These are phyloP conservation scores for Parelbella ahira DNA, from an alignment of 2,888 invertebrate genomes.

Conservation along the genomic window DNA sequence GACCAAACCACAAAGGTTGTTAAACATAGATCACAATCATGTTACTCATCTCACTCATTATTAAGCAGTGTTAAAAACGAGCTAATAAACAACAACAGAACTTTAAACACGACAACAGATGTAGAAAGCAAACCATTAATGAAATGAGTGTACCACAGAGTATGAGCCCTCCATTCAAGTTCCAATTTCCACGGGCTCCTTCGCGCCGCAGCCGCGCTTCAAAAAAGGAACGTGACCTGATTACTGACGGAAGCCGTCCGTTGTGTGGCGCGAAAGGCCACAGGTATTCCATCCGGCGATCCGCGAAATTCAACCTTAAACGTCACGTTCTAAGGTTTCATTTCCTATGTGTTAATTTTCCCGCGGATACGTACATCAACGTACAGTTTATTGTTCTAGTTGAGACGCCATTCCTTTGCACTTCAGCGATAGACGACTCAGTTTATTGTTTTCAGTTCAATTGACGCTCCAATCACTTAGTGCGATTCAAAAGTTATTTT, in stretches of 20 bases:
- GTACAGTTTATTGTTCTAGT: conserved; percentile 57
- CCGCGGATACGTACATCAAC: conserved; percentile 42
- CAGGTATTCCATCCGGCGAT: conserved; percentile 38
- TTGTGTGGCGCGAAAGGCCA: conserved; percentile 55
- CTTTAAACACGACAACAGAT: conserved; percentile 6
- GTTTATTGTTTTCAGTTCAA: conserved; percentile 37
- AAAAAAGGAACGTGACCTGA: conserved; percentile 78
- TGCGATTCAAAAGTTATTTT: conserved; percentile 9
- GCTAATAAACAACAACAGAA: conserved; percentile 14
- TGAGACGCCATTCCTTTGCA: conserved; percentile 51
- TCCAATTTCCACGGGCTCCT: conserved; percentile 38
- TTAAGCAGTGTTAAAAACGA: background rate
- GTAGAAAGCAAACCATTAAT: conserved; percentile 22
- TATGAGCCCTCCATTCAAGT: conserved; percentile 35
- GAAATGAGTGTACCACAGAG: conserved; percentile 27
- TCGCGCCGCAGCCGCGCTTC: conserved; percentile 56
- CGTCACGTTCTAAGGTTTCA: conserved; percentile 34
- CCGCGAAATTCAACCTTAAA: conserved; percentile 43
- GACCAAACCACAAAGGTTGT: too few relatives aligned
- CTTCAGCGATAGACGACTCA: conserved; percentile 50
- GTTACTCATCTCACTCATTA: too few relatives aligned
- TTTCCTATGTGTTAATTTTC: conserved; percentile 36
- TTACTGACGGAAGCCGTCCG: conserved; percentile 74
- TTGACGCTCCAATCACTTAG: conserved; percentile 27
- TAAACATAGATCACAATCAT: too few relatives aligned